Evolutionary conservation across 2,888 invertebrate genomes (phyloP).

Genomic region (Empis livida): DNA sequence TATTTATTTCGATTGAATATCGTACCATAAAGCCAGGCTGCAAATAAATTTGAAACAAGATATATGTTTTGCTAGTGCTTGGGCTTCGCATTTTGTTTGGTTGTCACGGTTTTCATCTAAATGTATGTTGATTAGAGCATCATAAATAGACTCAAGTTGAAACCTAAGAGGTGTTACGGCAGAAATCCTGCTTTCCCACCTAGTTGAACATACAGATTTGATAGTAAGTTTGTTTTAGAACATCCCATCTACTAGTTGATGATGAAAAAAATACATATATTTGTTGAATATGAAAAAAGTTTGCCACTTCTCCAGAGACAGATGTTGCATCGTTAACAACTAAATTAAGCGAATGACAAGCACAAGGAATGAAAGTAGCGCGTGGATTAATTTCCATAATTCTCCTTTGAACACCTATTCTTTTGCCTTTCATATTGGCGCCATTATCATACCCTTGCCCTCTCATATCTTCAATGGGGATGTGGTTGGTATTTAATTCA

Average conservation of each 20-base stretch:
- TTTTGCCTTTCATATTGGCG: not conserved
- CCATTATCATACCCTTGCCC: not conserved
- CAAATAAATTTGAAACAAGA: not conserved
- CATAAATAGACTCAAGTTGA: not conserved
- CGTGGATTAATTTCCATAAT: not conserved
- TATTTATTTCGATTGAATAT: not conserved
- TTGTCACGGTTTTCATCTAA: not conserved
- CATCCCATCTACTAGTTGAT: not conserved
- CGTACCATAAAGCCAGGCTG: not conserved
- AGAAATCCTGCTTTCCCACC: not conserved
- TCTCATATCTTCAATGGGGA: constrained; percentile 1
- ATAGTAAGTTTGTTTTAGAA: not conserved
- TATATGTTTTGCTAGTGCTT: not conserved
- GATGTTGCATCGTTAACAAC: not conserved
- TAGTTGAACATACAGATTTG: not conserved
- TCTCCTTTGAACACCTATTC: not conserved
- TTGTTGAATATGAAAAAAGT: not conserved
- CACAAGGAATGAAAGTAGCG: not conserved
- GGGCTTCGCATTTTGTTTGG: not conserved
- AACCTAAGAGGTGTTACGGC: not conserved
- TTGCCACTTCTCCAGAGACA: not conserved
- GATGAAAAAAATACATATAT: not conserved
- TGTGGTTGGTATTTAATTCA: constrained; percentile 1
- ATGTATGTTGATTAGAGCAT: not conserved
- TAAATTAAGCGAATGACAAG: not conserved